A percentile compares a stretch with the other conserved stretches of the same genome.
Conservation (phyloP, 1,140 invertebrate species). For the Formica exsecta region DNA sequence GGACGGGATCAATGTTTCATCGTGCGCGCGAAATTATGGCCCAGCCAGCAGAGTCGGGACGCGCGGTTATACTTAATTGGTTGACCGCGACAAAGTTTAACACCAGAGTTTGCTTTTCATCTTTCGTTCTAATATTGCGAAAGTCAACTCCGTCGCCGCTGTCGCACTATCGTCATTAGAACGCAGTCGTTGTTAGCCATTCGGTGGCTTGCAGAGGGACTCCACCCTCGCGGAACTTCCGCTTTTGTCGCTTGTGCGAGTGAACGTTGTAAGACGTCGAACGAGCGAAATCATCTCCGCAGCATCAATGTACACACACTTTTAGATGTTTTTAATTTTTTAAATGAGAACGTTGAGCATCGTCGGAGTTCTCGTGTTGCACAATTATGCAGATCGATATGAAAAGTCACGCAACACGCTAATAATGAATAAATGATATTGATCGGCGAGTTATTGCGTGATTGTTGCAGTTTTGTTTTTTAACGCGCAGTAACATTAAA, state of each 20-base stretch:
- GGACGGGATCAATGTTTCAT: constrained; percentile 53
- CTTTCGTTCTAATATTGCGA: constrained; percentile 35
- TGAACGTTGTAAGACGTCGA: neutral
- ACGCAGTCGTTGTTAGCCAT: constrained; percentile 32
- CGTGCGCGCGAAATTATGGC: constrained; percentile 52
- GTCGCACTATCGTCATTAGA: constrained; percentile 32
- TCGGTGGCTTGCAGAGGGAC: constrained; percentile 13
- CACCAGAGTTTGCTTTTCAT: constrained; percentile 56
- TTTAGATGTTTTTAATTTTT: neutral
- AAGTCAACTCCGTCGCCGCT: constrained; percentile 39
- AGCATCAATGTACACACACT: neutral
- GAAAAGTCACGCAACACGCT: constrained; percentile 8
- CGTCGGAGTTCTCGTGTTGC: neutral
- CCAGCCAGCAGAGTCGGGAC: constrained; percentile 4
- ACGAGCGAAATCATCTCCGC: neutral
- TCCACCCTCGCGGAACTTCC: constrained; percentile 6
- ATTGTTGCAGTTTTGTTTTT: neutral
- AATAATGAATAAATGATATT: constrained; percentile 2
- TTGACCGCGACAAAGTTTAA: constrained; percentile 52
- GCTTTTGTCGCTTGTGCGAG: constrained; percentile 13
- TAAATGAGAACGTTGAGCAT: neutral
- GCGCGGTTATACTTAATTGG: constrained; percentile 62
- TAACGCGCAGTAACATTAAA: neutral
- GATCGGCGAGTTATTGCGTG: neutral
- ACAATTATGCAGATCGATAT: constrained; percentile 16